Evolutionary conservation across 23 tunicate species (phyloP), one percentile per base, ranked within the genome.

Genomic region (Trididemnum nubilum): DNA sequence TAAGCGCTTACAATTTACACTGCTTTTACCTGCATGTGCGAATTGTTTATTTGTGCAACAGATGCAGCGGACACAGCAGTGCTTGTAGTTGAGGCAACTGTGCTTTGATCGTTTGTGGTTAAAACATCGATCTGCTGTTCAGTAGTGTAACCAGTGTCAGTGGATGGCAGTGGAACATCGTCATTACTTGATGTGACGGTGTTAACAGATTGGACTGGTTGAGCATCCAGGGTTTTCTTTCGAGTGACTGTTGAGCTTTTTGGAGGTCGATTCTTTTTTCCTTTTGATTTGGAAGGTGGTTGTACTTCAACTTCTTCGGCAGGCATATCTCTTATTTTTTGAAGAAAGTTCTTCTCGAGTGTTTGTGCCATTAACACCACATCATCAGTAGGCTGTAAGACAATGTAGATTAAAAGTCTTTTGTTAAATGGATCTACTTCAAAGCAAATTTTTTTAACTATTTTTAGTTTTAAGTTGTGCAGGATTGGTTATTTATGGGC

Each of bases 361-460:
- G 94, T 94, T 65, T 94, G 94, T 2, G 94, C 98, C 98, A 94
- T 94, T 0, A 94, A 71, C 31, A 89, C 94, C 7, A 94, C 94
- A 81, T 94, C 98, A 64, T 94, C 98, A n/a, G 98, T 94, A 0
- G 90, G 88, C 94, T 93, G 79, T 36, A 65, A 40, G 51, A 73
- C 23, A 26, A 18, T 49, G 12, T 49, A 49, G 18, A 49, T 18
- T 12, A 49, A 49, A 49, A n/a, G n/a, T n/a, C n/a, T n/a, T n/a
- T n/a, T n/a, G n/a, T n/a, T n/a, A n/a, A n/a, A n/a, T n/a, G n/a
- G n/a, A n/a, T n/a, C n/a, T n/a, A n/a, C n/a, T n/a, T n/a, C n/a
- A n/a, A n/a, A n/a, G n/a, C n/a, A n/a, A n/a, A n/a, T n/a, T n/a
- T n/a, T n/a, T n/a, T n/a, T n/a, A n/a, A n/a, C n/a, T n/a, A n/a